These are phyloP conservation scores for Uloborus diversus DNA, from an alignment of 1,140 invertebrate genomes.

Conservation along the genomic window DNA sequence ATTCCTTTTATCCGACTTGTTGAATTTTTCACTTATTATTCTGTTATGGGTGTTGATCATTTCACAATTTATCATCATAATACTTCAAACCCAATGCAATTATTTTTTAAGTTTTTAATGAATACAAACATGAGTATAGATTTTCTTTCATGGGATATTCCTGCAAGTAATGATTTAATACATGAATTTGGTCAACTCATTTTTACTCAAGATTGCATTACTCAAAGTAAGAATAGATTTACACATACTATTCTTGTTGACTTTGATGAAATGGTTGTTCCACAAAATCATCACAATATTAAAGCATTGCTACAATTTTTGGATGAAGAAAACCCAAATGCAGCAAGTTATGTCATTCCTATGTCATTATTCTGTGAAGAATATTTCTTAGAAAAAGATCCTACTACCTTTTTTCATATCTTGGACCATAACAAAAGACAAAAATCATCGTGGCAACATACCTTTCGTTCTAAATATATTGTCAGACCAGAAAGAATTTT, in stretches of 20 bases:
- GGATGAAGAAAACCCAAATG: slow-evolving; percentile 15
- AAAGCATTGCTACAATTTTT: slow-evolving; percentile 8
- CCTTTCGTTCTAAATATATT: slow-evolving; percentile 40
- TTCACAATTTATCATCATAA: slow-evolving; percentile 39
- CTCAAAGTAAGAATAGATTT: slow-evolving; percentile 15
- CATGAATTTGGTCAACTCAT: slow-evolving; percentile 46
- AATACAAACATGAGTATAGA: slow-evolving; percentile 6
- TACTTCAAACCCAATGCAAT: not conserved
- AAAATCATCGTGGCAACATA: slow-evolving; percentile 19
- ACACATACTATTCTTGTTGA: slow-evolving; percentile 35
- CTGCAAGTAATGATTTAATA: slow-evolving; percentile 27
- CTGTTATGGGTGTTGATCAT: slow-evolving; percentile 31
- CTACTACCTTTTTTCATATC: not conserved
- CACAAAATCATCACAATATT: slow-evolving; percentile 12
- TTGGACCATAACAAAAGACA: slow-evolving; percentile 32
- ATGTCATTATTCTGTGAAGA: slow-evolving; percentile 43
- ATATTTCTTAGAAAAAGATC: not conserved
- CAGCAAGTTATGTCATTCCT: slow-evolving; percentile 34
- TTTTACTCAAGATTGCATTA: slow-evolving; percentile 48
- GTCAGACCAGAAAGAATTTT: slow-evolving; percentile 5
- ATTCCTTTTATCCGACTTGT: not conserved
- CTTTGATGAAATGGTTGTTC: slow-evolving; percentile 51
- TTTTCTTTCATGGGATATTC: slow-evolving; percentile 18
- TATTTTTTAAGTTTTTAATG: slow-evolving; percentile 14
- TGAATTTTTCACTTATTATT: slow-evolving; percentile 42